Conservation (phyloP, 2,888 invertebrate species). For the Nephrotoma appendiculata region DNA sequence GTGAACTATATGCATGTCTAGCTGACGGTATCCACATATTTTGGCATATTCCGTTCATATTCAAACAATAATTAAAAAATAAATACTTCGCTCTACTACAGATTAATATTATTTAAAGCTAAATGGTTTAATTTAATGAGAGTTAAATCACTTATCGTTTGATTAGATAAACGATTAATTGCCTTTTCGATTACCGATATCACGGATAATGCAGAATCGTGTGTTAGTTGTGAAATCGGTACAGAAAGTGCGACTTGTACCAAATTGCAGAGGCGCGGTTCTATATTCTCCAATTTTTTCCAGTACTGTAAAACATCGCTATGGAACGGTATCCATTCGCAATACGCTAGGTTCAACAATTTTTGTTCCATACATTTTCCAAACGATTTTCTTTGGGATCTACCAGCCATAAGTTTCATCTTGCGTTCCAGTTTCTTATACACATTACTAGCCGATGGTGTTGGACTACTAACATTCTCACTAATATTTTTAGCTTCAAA, state of each 20-base stretch:
- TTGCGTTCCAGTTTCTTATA: background rate
- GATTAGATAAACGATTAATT: slow-evolving; percentile 5
- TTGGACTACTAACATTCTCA: background rate
- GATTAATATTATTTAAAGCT: background rate
- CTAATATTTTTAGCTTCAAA: background rate
- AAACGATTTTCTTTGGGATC: background rate
- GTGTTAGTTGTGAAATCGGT: slow-evolving; percentile 11
- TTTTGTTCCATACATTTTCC: slow-evolving; percentile 6
- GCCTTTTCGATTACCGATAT: slow-evolving; percentile 9
- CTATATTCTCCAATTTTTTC: slow-evolving; percentile 7
- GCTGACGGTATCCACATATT: too few relatives aligned
- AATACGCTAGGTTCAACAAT: background rate
- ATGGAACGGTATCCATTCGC: slow-evolving; percentile 7
- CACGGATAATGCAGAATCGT: slow-evolving; percentile 11
- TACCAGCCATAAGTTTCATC: background rate
- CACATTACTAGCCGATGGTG: background rate
- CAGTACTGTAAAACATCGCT: slow-evolving; percentile 9
- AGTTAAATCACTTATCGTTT: slow-evolving; percentile 11
- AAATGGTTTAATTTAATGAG: slow-evolving; percentile 8
- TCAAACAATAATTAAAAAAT: too few relatives aligned
- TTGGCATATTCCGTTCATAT: too few relatives aligned
- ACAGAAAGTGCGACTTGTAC: slow-evolving; percentile 11
- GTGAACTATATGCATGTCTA: too few relatives aligned
- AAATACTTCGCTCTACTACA: too few relatives aligned
- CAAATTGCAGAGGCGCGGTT: slow-evolving; percentile 8